Conservation (phyloP, 2,797 vertebrate genomes). For the Babyrousa celebensis region DNA sequence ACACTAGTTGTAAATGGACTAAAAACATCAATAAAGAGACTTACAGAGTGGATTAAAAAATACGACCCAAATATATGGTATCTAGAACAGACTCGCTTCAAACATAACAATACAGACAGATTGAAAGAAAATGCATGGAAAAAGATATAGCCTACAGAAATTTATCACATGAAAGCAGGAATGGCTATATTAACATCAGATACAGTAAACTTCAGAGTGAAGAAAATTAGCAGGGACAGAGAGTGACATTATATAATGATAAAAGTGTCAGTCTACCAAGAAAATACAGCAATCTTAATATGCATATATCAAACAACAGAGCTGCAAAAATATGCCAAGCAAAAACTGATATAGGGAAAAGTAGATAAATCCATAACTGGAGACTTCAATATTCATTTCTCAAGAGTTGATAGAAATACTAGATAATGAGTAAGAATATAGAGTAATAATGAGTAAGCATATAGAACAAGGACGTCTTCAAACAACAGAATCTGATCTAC, state of each 20-base stretch:
- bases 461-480: not conserved
- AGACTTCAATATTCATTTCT: not conserved
- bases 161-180: slow-evolving; percentile 4
- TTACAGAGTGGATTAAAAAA: not conserved
- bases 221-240: not conserved
- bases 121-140: not conserved
- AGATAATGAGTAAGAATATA: not conserved
- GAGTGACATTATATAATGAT: not conserved
- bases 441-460: not conserved
- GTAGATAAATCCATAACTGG: not conserved
- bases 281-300: not conserved
- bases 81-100: not conserved
- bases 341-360: not conserved
- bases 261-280: not conserved
- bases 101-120: not conserved
- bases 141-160: slow-evolving; percentile 12
- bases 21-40: not conserved
- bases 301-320: not conserved
- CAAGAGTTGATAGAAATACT: not conserved
- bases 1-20: not conserved
- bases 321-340: not conserved
- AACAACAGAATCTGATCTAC: not conserved
- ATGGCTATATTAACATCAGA: not conserved
- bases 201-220: not conserved
- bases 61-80: not conserved